Conservation (phyloP, 2,888 invertebrate genomes). For the Thymelicus acteon region DNA sequence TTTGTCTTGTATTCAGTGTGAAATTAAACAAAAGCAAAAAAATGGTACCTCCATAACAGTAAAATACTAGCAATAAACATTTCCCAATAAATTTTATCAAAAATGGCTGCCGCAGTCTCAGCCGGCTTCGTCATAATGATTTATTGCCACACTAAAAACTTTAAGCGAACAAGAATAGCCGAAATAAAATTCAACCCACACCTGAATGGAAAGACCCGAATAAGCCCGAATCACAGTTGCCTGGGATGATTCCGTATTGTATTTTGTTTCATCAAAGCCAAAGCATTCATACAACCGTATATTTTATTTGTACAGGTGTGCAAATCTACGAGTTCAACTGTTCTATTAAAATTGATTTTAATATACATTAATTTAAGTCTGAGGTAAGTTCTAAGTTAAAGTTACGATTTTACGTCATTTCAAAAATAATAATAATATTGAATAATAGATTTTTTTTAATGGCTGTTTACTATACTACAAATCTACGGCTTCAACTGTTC, state of each 20-base stretch:
- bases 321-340: no score
- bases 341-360: no score
- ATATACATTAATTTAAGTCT: no score
- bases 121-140: slow-evolving; percentile 26
- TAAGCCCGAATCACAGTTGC: no score
- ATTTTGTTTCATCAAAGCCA: not conserved
- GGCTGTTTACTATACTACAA: no score
- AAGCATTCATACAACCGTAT: no score
- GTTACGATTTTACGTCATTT: no score
- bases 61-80: slow-evolving; percentile 16
- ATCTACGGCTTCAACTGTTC: no score
- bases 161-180: slow-evolving; percentile 20
- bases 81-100: slow-evolving; percentile 17
- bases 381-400: no score
- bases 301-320: no score
- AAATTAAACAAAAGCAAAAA: not conserved
- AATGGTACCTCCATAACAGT: not conserved
- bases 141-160: slow-evolving; percentile 34
- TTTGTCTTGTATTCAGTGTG: not conserved
- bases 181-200: slow-evolving; percentile 20
- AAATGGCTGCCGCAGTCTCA: slow-evolving; percentile 9
- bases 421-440: no score
- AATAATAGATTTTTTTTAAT: no score
- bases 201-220: not conserved
- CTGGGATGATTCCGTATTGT: not conserved